phyloP scores from a whole-genome alignment of 2,888 invertebrate genomes.

The Saturnia japonica region DNA sequence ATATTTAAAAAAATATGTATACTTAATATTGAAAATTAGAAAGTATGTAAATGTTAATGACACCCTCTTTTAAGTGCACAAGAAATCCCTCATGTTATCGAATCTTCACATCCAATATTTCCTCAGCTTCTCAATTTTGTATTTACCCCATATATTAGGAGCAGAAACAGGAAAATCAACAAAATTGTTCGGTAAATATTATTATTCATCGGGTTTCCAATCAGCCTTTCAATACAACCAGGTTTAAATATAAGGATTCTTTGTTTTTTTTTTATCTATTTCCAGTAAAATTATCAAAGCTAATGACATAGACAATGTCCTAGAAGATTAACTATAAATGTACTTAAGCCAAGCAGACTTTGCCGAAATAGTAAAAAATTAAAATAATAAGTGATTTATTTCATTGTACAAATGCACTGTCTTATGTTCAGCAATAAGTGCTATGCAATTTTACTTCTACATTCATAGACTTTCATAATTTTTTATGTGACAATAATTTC shows the following conservation, averaged over 20 bases:
- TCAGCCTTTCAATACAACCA: slow-evolving; percentile 4
- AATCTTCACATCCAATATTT: slow-evolving; percentile 2
- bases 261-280: not conserved
- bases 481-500: no score
- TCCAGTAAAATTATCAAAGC: not conserved
- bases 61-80: not conserved
- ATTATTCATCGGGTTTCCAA: not conserved
- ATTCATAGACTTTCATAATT: no score
- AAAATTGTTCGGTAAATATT: slow-evolving; percentile 2
- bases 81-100: not conserved
- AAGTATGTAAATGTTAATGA: not conserved
- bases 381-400: not conserved
- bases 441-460: not conserved
- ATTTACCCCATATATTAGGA: slow-evolving; percentile 3
- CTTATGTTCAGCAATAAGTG: not conserved
- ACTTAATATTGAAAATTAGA: not conserved
- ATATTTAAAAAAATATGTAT: not conserved
- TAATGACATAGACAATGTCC: not conserved
- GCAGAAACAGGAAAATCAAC: slow-evolving; percentile 1
- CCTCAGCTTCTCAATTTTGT: not conserved
- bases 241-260: not conserved
- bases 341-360: not conserved
- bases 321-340: not conserved
- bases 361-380: not conserved
- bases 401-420: not conserved